phyloP scores from a whole-genome alignment of 2,888 invertebrate genomes.

The Clistopyga incitator region DNA sequence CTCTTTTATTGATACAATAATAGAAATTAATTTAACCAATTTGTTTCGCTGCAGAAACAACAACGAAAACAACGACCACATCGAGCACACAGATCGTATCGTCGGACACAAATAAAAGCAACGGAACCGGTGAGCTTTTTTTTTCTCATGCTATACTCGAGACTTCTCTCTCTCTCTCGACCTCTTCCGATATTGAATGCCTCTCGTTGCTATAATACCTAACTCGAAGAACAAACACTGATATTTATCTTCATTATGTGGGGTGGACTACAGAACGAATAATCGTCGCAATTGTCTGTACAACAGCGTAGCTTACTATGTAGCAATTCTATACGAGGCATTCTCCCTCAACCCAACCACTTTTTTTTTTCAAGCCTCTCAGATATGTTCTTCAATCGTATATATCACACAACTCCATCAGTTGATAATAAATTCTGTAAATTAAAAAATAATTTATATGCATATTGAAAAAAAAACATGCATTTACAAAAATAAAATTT shows the following conservation, averaged over 20 bases:
- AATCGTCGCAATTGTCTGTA: constrained; percentile 30
- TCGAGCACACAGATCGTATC: constrained; percentile 77
- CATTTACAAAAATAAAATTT: too few relatives aligned
- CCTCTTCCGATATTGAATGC: not conserved
- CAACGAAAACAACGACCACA: constrained; percentile 79
- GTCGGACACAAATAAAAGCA: constrained; percentile 74
- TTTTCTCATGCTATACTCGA: not conserved
- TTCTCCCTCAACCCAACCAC: too few relatives aligned
- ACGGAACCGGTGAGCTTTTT: constrained; percentile 79
- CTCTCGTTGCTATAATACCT: not conserved
- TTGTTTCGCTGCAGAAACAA: constrained; percentile 75
- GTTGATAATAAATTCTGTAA: too few relatives aligned
- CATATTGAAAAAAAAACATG: too few relatives aligned
- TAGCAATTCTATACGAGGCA: not conserved
- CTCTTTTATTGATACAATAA: not conserved
- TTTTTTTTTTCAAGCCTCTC: too few relatives aligned
- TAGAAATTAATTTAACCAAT: constrained; percentile 5
- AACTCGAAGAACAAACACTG: constrained; percentile 41
- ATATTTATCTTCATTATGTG: constrained; percentile 49
- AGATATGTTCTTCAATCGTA: too few relatives aligned
- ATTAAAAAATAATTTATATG: too few relatives aligned
- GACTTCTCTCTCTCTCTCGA: not conserved
- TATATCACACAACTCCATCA: too few relatives aligned
- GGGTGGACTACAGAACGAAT: constrained; percentile 20
- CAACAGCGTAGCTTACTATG: constrained; percentile 1